A percentile compares a stretch with the other conserved stretches of the same genome.
Evolutionary conservation across 2,888 invertebrate genomes (phyloP).

Genomic region (Dryocosmus kuriphilus): DNA sequence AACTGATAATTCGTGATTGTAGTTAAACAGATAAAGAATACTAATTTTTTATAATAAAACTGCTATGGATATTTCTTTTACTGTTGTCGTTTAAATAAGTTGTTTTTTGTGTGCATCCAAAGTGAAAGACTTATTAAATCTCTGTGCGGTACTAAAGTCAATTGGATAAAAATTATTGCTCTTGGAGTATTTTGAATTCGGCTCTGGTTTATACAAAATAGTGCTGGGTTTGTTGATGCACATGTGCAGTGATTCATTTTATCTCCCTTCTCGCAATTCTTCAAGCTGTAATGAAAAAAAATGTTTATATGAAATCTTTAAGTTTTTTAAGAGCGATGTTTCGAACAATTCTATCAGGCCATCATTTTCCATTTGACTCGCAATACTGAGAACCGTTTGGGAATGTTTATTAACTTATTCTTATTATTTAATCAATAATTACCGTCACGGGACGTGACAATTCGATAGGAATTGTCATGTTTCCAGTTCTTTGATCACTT

Average conservation of each 20-base stretch:
- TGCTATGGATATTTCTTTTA: background rate
- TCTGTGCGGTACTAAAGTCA: background rate
- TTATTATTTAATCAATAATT: too few species aligned
- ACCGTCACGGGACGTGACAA: too few species aligned
- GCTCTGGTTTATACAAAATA: background rate
- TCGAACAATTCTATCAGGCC: too few species aligned
- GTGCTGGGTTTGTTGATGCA: background rate
- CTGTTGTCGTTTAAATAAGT: background rate
- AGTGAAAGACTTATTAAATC: background rate
- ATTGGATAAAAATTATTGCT: background rate
- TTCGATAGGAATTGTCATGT: too few species aligned
- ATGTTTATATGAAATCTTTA: too few species aligned
- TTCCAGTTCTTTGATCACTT: too few species aligned
- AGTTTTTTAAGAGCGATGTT: too few species aligned
- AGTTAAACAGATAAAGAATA: background rate
- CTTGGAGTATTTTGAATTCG: background rate
- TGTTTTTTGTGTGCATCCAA: background rate
- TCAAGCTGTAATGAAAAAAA: conserved; percentile 64
- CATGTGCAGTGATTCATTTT: background rate
- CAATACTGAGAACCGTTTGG: too few species aligned
- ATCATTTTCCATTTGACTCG: background rate
- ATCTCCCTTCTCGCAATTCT: conserved; percentile 66
- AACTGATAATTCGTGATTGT: background rate
- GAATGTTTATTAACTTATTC: too few species aligned
- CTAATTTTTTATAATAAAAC: conserved; percentile 2